Percentiles rank a stretch among this genome's conserved stretches.
Conservation (phyloP, 2,113 vertebrate species). For the Seriola quinqueradiata region DNA sequence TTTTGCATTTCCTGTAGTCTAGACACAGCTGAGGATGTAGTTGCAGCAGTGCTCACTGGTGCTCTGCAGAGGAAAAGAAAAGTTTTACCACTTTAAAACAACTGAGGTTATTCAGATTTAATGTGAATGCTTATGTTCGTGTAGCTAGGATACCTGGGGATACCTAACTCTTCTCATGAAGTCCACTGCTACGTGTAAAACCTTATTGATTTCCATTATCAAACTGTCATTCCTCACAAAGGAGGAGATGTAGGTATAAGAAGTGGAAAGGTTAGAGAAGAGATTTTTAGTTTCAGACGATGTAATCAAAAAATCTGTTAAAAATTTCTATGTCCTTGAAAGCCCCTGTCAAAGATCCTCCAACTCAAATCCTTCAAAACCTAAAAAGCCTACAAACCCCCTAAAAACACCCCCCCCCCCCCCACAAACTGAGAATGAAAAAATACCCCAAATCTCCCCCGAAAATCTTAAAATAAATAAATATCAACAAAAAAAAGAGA, state of each 20-base stretch:
- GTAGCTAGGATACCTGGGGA: not conserved
- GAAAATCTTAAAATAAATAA: no score
- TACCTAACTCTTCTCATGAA: not conserved
- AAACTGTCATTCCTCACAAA: not conserved
- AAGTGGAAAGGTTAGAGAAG: not conserved
- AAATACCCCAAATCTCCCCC: no score
- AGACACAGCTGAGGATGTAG: slow-evolving; percentile 72
- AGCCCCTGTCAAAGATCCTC: not conserved
- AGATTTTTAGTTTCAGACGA: not conserved
- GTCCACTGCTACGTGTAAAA: not conserved
- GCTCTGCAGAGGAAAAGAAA: not conserved
- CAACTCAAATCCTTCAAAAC: not conserved
- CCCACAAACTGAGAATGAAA: no score
- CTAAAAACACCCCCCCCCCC: no score
- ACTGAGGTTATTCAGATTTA: not conserved
- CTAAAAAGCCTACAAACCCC: not conserved
- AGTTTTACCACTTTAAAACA: not conserved
- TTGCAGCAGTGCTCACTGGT: slow-evolving; percentile 9
- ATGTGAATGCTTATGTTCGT: no score
- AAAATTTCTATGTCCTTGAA: not conserved
- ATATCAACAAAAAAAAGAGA: no score
- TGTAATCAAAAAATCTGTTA: not conserved
- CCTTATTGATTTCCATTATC: accelerated
- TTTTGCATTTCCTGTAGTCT: slow-evolving; percentile 84
- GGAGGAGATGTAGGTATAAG: not conserved